Conservation (phyloP, 1,140 invertebrate genomes). For the Sweltsa coloradensis region DNA sequence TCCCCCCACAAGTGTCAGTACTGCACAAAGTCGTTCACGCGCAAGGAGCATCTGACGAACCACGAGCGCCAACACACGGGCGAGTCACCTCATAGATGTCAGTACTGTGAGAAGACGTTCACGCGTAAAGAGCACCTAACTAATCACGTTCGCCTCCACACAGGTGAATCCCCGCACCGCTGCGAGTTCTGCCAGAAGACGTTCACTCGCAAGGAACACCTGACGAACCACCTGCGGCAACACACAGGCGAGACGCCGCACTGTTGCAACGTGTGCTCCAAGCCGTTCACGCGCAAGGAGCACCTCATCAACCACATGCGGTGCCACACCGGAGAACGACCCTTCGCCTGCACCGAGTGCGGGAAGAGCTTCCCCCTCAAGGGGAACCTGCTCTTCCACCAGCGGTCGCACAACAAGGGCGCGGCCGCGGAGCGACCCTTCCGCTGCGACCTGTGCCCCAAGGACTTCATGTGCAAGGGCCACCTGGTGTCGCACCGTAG, state of each 20-base stretch:
- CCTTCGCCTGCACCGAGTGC: constrained; percentile 67
- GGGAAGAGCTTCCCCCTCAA: constrained; percentile 78
- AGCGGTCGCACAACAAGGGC: constrained; percentile 83
- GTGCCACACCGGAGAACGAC: constrained; percentile 79
- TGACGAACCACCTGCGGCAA: constrained; percentile 66
- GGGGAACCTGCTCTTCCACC: constrained; percentile 87
- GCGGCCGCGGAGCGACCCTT: constrained; percentile 80
- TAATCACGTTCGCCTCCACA: constrained; percentile 69
- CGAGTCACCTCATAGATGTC: constrained; percentile 49
- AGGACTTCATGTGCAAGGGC: constrained; percentile 95
- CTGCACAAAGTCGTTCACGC: constrained; percentile 51
- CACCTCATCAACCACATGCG: constrained; percentile 64
- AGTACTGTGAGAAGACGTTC: constrained; percentile 60
- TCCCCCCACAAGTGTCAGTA: constrained; percentile 32
- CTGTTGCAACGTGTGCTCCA: constrained; percentile 74
- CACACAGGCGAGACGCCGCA: constrained; percentile 85
- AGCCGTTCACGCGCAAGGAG: constrained; percentile 77
- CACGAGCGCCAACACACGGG: constrained; percentile 59
- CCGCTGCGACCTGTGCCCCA: constrained; percentile 89
- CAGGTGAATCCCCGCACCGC: constrained; percentile 67
- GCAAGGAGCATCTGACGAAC: constrained; percentile 50
- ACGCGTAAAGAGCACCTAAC: constrained; percentile 83
- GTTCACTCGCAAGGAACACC: constrained; percentile 70
- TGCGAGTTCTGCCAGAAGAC: constrained; percentile 71
- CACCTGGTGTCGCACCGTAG: constrained; percentile 81